Conservation (phyloP, 2,888 invertebrate genomes). For the Oxytorus armatus region DNA sequence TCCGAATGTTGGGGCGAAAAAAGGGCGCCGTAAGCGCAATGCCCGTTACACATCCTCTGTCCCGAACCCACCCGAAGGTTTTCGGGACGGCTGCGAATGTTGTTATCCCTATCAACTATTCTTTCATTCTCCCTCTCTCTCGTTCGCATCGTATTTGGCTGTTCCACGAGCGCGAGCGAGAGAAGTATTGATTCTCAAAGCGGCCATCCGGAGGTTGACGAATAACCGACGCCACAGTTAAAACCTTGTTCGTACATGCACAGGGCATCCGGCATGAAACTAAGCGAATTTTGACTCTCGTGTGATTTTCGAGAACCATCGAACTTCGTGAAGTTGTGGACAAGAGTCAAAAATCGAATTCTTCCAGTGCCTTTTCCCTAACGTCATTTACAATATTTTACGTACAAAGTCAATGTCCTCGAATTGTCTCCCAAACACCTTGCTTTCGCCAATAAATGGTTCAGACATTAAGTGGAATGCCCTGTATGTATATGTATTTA, state of each 20-base stretch:
- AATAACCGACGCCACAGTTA: conserved; percentile 45
- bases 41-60: conserved; percentile 58
- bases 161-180: conserved; percentile 51
- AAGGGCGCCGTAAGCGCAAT: conserved; percentile 45
- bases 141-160: conserved; percentile 14
- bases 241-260: not conserved
- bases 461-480: too few species aligned
- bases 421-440: too few species aligned
- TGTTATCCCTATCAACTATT: too few species aligned
- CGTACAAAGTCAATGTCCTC: too few species aligned
- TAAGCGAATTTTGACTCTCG: too few species aligned
- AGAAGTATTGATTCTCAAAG: conserved; percentile 60
- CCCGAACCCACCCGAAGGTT: conserved; percentile 70
- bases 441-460: too few species aligned
- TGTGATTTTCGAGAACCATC: too few species aligned
- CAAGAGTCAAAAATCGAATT: too few species aligned
- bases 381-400: too few species aligned
- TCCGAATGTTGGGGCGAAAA: conserved; percentile 7
- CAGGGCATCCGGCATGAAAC: not conserved
- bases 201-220: conserved; percentile 40
- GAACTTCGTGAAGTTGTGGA: too few species aligned
- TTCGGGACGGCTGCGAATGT: conserved; percentile 49
- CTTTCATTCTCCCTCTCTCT: not conserved
- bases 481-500: too few species aligned
- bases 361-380: too few species aligned